These are phyloP conservation scores for Cepaea hortensis DNA, from an alignment of 2,888 invertebrate genomes.

Conservation along the genomic window DNA sequence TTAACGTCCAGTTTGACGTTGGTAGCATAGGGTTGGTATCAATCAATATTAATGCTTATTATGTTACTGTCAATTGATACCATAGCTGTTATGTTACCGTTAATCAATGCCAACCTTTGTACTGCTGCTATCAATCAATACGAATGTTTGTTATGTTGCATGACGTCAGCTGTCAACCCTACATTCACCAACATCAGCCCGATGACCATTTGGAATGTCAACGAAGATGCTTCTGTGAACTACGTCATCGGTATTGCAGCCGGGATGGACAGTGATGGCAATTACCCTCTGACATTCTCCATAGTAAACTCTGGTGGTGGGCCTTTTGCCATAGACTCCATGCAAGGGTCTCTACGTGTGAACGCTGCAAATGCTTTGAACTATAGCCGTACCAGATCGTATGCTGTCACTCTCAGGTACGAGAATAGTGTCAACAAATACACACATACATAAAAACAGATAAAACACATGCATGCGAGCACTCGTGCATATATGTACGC, in stretches of 20 bases:
- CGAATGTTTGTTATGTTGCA: neutral
- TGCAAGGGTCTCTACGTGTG: neutral
- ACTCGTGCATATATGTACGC: too few relatives aligned
- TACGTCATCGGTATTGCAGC: neutral
- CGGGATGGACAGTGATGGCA: neutral
- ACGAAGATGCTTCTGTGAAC: constrained; percentile 2
- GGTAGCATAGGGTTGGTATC: too few relatives aligned
- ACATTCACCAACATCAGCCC: constrained; percentile 17
- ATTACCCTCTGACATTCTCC: neutral
- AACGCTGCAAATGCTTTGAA: constrained; percentile 1
- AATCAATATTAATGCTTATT: too few relatives aligned
- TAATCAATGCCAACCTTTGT: too few relatives aligned
- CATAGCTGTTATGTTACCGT: too few relatives aligned
- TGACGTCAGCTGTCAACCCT: neutral
- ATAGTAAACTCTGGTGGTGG: neutral
- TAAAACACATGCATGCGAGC: too few relatives aligned
- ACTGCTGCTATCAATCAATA: neutral
- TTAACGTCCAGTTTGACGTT: too few relatives aligned
- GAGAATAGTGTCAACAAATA: neutral
- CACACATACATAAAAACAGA: neutral
- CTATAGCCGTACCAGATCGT: neutral
- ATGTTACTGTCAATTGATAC: too few relatives aligned
- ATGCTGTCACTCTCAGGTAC: constrained; percentile 3
- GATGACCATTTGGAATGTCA: neutral
- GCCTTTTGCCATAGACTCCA: neutral